Evolutionary conservation across 1,140 invertebrate species (phyloP).

Genomic region (Branchinecta lynchi): DNA sequence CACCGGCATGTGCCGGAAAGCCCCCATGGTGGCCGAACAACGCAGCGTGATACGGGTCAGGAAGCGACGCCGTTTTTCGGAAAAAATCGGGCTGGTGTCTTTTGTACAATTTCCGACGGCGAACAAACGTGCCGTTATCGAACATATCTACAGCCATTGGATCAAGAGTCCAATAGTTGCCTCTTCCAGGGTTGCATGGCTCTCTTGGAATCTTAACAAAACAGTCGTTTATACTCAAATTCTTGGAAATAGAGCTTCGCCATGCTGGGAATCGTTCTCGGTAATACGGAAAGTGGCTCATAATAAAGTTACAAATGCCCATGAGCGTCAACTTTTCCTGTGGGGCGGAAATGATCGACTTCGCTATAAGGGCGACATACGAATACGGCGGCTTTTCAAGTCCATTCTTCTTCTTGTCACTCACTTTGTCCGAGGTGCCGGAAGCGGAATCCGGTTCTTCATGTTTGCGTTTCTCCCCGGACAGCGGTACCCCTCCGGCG

Average conservation of each 20-base stretch:
- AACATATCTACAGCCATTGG: constrained; percentile 97
- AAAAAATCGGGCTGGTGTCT: constrained; percentile 48
- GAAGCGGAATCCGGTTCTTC: background rate
- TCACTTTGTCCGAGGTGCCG: constrained; percentile 12
- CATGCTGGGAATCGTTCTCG: constrained; percentile 86
- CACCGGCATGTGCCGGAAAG: background rate
- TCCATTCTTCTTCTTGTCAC: constrained; percentile 28
- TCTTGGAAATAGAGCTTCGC: constrained; percentile 95
- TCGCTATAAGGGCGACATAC: constrained; percentile 93
- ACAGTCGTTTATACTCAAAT: constrained; percentile 93
- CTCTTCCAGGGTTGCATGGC: constrained; percentile 95
- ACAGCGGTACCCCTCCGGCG: background rate
- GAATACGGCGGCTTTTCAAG: constrained; percentile 90
- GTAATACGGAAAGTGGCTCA: constrained; percentile 93
- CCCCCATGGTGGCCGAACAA: constrained; percentile 21
- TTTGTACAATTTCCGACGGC: constrained; percentile 88
- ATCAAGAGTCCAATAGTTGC: constrained; percentile 98
- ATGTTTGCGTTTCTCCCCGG: background rate
- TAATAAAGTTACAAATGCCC: constrained; percentile 98
- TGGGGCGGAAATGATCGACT: constrained; percentile 93
- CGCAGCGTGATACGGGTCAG: constrained; percentile 28
- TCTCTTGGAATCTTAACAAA: constrained; percentile 97
- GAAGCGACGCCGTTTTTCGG: constrained; percentile 31
- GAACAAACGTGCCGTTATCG: constrained; percentile 92
- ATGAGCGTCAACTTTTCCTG: constrained; percentile 90